Evolutionary conservation across 1,140 invertebrate species (phyloP).

Genomic region (Gerris buenoi): DNA sequence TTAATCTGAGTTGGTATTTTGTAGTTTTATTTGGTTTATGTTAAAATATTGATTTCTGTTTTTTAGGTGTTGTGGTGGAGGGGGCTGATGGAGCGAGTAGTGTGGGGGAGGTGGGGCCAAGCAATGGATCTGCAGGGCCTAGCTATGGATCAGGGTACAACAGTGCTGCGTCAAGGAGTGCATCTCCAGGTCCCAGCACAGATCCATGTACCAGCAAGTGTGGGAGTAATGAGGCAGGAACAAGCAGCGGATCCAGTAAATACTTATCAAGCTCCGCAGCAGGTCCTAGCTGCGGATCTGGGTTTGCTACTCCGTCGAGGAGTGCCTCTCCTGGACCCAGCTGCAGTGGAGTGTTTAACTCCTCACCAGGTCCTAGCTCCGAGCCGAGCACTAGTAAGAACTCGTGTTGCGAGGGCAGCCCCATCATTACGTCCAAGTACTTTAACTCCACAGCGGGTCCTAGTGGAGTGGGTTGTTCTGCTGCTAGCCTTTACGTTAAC

Average conservation of each 20-base stretch:
- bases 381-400: too few relatives aligned
- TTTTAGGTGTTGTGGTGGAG: constrained; percentile 2
- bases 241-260: neutral
- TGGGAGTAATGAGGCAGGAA: neutral
- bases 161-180: too few relatives aligned
- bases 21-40: neutral
- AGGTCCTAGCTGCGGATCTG: neutral
- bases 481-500: neutral
- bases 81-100: neutral
- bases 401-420: too few relatives aligned
- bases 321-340: neutral
- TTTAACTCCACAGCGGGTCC: neutral
- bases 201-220: neutral
- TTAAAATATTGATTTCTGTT: neutral
- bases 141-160: neutral
- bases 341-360: too few relatives aligned
- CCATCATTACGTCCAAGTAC: neutral
- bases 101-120: neutral
- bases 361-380: neutral
- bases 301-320: neutral
- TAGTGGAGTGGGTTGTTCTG: neutral
- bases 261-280: neutral
- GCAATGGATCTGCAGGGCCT: neutral
- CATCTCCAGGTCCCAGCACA: neutral
- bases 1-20: constrained; percentile 5